These are phyloP conservation scores for Lasioglossum villosulum DNA, from an alignment of 2,888 invertebrate genomes.

Conservation along the genomic window DNA sequence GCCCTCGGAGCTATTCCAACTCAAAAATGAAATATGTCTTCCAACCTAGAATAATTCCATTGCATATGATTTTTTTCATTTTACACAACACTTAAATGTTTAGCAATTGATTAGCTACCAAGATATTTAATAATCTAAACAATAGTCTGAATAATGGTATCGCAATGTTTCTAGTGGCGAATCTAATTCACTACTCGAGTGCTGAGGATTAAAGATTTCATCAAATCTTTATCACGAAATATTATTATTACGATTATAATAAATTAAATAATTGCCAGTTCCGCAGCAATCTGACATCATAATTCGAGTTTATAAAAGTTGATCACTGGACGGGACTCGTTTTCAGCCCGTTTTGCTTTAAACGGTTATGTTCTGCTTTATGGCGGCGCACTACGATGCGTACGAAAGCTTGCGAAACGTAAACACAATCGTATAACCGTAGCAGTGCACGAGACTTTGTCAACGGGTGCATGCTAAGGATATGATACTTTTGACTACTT, in stretches of 20 bases:
- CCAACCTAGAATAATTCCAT: no score
- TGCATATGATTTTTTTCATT: no score
- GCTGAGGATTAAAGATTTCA: neutral
- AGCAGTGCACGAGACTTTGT: neutral
- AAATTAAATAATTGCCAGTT: neutral
- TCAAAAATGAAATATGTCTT: neutral
- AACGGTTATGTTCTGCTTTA: slow-evolving; percentile 57
- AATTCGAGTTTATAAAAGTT: slow-evolving; percentile 28
- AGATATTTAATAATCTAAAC: no score
- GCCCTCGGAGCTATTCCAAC: no score
- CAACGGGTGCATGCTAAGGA: slow-evolving; percentile 9
- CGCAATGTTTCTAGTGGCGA: no score
- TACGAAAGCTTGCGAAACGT: slow-evolving; percentile 51
- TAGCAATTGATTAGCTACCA: no score
- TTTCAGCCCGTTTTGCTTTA: slow-evolving; percentile 35
- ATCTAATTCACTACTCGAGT: no score
- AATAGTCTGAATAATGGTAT: no score
- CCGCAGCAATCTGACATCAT: slow-evolving; percentile 5
- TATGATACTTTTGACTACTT: slow-evolving; percentile 17
- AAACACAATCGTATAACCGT: slow-evolving; percentile 53
- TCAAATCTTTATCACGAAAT: neutral
- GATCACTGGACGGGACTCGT: slow-evolving; percentile 44
- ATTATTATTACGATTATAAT: neutral
- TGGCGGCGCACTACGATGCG: slow-evolving; percentile 31
- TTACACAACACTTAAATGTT: no score